phyloP scores from a whole-genome alignment of 2,888 invertebrate genomes.

The Cryptosula pallasiana region DNA sequence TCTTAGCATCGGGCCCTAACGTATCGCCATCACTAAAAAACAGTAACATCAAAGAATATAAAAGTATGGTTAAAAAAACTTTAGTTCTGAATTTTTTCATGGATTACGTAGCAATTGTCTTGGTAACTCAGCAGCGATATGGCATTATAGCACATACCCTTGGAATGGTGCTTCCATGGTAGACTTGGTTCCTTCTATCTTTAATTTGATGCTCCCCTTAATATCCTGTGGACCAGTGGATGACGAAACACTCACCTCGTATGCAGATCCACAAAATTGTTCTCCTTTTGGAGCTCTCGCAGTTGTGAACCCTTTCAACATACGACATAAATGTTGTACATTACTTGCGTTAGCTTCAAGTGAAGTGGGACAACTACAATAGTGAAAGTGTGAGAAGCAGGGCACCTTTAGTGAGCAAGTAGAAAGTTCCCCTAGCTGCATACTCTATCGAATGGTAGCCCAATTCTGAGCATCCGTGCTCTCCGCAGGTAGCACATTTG shows the following conservation, averaged over 20 bases:
- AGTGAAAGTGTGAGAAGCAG: too few species aligned
- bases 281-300: constrained; percentile 12
- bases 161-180: neutral
- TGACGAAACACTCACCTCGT: neutral
- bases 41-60: too few species aligned
- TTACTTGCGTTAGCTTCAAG: too few species aligned
- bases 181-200: neutral
- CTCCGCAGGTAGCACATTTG: constrained; percentile 65
- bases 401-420: constrained; percentile 75
- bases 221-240: neutral
- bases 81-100: too few species aligned
- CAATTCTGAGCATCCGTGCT: constrained; percentile 75
- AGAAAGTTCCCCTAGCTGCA: constrained; percentile 72
- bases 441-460: constrained; percentile 86
- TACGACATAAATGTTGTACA: too few species aligned
- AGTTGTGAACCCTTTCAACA: constrained; percentile 7
- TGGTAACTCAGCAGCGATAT: neutral
- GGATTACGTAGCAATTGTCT: too few species aligned
- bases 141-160: neutral
- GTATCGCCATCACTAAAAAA: neutral
- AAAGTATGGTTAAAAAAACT: too few species aligned
- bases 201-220: neutral
- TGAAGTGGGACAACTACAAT: too few species aligned
- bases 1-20: neutral
- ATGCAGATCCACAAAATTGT: constrained; percentile 6